These are phyloP conservation scores for Drosophila kokeensis DNA, from an alignment of 2,888 invertebrate genomes.

Conservation along the genomic window DNA sequence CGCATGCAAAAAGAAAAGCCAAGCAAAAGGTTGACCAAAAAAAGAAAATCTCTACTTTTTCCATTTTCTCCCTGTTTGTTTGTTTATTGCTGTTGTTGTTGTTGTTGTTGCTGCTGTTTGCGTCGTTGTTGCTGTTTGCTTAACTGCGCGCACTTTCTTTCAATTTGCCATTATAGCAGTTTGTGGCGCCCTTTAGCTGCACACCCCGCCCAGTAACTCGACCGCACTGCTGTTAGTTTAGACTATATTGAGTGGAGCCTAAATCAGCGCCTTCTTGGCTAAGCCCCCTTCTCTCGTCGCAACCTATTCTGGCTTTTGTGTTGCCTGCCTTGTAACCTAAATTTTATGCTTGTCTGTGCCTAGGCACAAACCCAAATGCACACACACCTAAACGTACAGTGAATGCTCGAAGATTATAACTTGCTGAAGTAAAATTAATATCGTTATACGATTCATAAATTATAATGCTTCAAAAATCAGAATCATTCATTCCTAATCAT, in stretches of 20 bases:
- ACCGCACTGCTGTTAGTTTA: constrained; percentile 9
- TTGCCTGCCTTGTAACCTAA: constrained; percentile 73
- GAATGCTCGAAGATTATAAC: neutral
- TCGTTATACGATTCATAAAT: neutral
- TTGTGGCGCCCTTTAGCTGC: constrained; percentile 49
- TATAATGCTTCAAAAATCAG: neutral
- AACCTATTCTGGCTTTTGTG: constrained; percentile 46
- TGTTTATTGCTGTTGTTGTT: constrained; percentile 41
- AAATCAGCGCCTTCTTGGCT: constrained; percentile 16
- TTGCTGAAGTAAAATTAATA: neutral
- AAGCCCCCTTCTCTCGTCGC: neutral
- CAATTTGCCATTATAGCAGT: constrained; percentile 59
- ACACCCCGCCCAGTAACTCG: neutral
- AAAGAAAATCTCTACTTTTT: constrained; percentile 24
- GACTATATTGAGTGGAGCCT: constrained; percentile 39
- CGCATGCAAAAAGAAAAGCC: constrained; percentile 54
- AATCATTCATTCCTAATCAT: neutral
- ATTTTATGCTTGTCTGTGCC: constrained; percentile 50
- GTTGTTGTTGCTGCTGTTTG: constrained; percentile 45
- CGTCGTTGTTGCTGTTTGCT: constrained; percentile 48
- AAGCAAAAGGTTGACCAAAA: constrained; percentile 61
- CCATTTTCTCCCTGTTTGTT: constrained; percentile 32
- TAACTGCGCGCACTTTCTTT: constrained; percentile 65
- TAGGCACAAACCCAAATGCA: constrained; percentile 17
- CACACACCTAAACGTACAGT: constrained; percentile 7